Evolutionary conservation across 2,888 invertebrate species (phyloP), one percentile per base, ranked within the genome.

Genomic region (Microdon myrmicae): DNA sequence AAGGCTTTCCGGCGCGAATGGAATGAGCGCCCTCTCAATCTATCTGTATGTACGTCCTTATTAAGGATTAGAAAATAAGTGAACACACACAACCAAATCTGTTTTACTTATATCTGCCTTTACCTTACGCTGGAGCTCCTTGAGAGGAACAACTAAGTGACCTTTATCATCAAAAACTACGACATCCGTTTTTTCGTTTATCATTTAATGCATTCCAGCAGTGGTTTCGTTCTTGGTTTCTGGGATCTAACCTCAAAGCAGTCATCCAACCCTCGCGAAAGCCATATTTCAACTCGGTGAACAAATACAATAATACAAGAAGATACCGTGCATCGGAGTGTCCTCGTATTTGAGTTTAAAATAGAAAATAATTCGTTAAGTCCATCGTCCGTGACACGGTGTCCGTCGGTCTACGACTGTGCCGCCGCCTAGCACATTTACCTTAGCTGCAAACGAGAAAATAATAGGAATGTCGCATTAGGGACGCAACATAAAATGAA

Each of bases 401-500:
- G 5, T n/a, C n/a, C n/a, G n/a, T n/a, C n/a, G 17, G 12, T 4
- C 16, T 41, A 7, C 9, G 17, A 26, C 45, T 34, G 45, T 45
- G 29, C 31, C 7, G 45, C 14, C 34, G 20, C 19, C 22, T 43
- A 59, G 48, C 38, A 55, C 38, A 55, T 38, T 44, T 61, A 56
- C 61, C 56, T 56, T 61, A 49, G 61, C 35, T 56, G 45, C 45
- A 64, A 64, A 64, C 58, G 58, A 58, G 64, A 64, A 64, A 64
- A 64, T 64, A 58, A 58, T 58, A 58, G 58, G 64, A 58, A 64
- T 64, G 64, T 58, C 64, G 64, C 64, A 64, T 64, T 64, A 58
- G 56, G 56, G 58, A 58, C 64, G 51, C 41, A 64, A 58, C 64
- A 58, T 58, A 58, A 58, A 64, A 58, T 51, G 64, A 37, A 64